Conservation (phyloP, 2,888 invertebrate species). For the Flexamia atlantica region DNA sequence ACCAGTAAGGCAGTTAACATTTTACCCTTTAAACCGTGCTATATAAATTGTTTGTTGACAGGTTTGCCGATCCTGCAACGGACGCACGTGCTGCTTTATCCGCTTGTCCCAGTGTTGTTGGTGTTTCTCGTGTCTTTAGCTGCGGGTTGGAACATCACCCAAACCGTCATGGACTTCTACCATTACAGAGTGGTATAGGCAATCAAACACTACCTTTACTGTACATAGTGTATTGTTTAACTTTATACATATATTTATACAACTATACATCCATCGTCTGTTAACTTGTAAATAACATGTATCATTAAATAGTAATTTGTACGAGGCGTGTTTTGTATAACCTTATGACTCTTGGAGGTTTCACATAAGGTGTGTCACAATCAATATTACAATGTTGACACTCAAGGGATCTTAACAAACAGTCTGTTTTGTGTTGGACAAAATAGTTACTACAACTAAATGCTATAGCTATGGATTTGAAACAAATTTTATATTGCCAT, state of each 20-base stretch:
- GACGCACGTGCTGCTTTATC: constrained; percentile 90
- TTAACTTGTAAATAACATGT: constrained; percentile 53
- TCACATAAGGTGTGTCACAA: too few species aligned
- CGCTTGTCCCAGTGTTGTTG: constrained; percentile 87
- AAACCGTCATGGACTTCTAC: constrained; percentile 90
- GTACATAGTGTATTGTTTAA: constrained; percentile 44
- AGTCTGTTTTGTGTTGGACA: too few species aligned
- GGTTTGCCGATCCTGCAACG: constrained; percentile 92
- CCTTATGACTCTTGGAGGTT: neutral
- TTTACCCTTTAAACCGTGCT: too few species aligned
- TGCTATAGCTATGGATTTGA: too few species aligned
- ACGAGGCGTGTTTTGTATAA: neutral
- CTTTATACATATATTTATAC: constrained; percentile 33
- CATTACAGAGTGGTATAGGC: constrained; percentile 84
- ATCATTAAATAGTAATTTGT: constrained; percentile 45
- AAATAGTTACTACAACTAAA: too few species aligned
- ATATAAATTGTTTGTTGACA: constrained; percentile 73
- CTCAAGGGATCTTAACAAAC: too few species aligned
- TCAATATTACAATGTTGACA: too few species aligned
- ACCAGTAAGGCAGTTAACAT: too few species aligned
- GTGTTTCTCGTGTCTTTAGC: constrained; percentile 87
- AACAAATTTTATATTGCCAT: too few species aligned
- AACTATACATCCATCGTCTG: neutral
- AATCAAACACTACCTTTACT: constrained; percentile 19
- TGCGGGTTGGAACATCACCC: constrained; percentile 90